phyloP scores from a whole-genome alignment of 2,113 vertebrate species.

The Pluvianellus socialis region DNA sequence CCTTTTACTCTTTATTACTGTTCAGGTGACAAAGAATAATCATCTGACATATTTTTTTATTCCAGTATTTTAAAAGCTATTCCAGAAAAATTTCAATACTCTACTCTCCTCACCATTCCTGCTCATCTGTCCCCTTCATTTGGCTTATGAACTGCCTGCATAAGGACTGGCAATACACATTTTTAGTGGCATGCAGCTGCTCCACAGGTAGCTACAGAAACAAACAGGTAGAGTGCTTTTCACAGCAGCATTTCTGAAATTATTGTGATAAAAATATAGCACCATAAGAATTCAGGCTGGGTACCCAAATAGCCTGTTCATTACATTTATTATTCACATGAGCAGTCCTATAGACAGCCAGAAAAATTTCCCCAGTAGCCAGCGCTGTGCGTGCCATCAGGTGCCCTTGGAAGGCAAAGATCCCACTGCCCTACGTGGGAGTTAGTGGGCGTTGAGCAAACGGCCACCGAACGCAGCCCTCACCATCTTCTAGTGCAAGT shows the following conservation, averaged over 20 bases:
- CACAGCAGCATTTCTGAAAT: constrained; percentile 16
- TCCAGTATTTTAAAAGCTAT: neutral
- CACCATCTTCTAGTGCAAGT: rapidly evolving
- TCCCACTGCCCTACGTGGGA: rapidly evolving
- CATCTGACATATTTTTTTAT: neutral
- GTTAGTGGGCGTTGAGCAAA: rapidly evolving
- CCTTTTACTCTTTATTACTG: neutral
- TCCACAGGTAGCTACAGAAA: constrained; percentile 34
- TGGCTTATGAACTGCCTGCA: neutral
- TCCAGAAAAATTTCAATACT: neutral
- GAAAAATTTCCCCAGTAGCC: neutral
- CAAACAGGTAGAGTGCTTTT: constrained; percentile 33
- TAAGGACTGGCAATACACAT: neutral
- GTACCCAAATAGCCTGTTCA: neutral
- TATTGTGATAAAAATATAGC: neutral
- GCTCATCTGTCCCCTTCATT: neutral
- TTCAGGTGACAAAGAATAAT: neutral
- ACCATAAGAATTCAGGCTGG: neutral
- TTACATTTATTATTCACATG: neutral
- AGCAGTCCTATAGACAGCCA: neutral
- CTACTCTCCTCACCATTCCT: neutral
- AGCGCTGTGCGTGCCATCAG: neutral
- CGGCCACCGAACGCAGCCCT: neutral
- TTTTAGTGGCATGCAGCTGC: neutral
- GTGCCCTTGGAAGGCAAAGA: neutral